Percentiles rank a stretch among this genome's conserved stretches.
These are phyloP conservation scores for Hylia prasina DNA, from an alignment of 2,113 vertebrate species.

Conservation along the genomic window DNA sequence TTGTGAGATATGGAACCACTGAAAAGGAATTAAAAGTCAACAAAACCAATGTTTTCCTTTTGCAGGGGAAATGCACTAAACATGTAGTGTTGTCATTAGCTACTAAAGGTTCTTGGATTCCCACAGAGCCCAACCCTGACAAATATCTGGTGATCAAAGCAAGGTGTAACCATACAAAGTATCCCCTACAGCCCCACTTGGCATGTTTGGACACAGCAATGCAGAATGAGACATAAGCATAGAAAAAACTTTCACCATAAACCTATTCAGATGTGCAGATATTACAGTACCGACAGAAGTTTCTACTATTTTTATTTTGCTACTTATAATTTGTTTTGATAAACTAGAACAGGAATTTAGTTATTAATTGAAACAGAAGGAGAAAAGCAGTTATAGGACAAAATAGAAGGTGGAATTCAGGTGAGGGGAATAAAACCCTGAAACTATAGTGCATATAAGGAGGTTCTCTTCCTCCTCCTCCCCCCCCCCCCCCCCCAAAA, in stretches of 20 bases:
- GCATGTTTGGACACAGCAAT: background rate
- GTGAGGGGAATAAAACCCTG: background rate
- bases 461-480: accelerated
- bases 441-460: background rate
- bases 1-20: background rate
- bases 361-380: background rate
- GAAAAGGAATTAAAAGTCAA: background rate
- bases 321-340: background rate
- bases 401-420: background rate
- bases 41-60: background rate
- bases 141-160: background rate
- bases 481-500: too few species aligned
- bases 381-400: background rate
- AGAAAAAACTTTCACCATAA: background rate
- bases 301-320: background rate
- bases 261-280: background rate
- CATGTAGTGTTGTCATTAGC: accelerated
- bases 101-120: background rate
- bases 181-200: background rate
- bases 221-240: background rate
- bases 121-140: background rate
- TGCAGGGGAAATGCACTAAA: background rate
- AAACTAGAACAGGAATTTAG: background rate
- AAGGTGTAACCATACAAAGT: background rate
- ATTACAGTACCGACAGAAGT: background rate